Conservation (phyloP, 2,113 vertebrate species). For the Trogon surrucura region DNA sequence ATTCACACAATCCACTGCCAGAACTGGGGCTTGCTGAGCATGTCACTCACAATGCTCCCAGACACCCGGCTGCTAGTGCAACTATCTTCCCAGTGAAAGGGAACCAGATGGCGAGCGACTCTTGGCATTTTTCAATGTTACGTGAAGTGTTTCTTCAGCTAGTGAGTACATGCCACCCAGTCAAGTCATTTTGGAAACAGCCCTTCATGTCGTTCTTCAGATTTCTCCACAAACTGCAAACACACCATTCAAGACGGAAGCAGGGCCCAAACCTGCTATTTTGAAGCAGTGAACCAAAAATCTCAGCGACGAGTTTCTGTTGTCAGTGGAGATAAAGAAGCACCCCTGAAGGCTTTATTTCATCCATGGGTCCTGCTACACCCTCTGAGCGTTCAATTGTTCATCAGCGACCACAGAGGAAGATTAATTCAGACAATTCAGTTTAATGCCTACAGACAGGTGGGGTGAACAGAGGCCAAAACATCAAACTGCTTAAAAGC, state of each 20-base stretch:
- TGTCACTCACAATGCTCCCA: conserved; percentile 36
- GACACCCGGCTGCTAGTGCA: conserved; percentile 24
- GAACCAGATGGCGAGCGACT: conserved; percentile 53
- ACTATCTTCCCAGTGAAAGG: conserved; percentile 5
- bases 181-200: conserved; percentile 17
- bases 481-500: background rate
- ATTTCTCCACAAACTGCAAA: background rate
- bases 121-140: conserved; percentile 31
- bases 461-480: background rate
- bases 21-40: conserved; percentile 29
- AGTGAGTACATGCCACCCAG: background rate
- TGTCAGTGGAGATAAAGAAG: background rate
- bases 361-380: background rate
- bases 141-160: conserved; percentile 53
- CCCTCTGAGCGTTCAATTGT: background rate
- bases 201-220: background rate
- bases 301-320: background rate
- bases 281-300: background rate
- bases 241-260: background rate
- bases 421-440: background rate
- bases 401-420: background rate
- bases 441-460: background rate
- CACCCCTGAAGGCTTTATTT: background rate
- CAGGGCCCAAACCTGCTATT: background rate
- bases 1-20: conserved; percentile 33